Conservation (phyloP, 2,888 invertebrate genomes). For the Odontocerum albicorne region DNA sequence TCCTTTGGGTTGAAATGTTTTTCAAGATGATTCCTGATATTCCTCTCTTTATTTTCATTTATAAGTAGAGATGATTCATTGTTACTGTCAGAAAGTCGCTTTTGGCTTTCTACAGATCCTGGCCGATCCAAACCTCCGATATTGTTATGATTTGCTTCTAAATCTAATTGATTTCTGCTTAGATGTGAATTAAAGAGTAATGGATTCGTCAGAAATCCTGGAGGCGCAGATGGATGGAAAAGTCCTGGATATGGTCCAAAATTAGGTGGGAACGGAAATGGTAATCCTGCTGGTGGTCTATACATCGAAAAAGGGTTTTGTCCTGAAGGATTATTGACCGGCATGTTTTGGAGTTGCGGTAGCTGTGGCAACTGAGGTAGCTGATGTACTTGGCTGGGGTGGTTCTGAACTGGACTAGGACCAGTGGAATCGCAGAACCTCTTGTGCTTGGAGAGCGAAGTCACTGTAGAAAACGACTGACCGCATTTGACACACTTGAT, state of each 20-base stretch:
- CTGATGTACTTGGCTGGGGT: constrained; percentile 48
- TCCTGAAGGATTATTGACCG: constrained; percentile 50
- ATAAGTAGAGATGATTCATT: constrained; percentile 12
- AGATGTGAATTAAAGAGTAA: constrained; percentile 65
- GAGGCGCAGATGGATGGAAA: constrained; percentile 59
- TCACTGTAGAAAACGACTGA: constrained; percentile 88
- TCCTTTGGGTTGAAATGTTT: constrained; percentile 43
- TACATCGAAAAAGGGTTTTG: constrained; percentile 73
- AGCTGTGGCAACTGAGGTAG: constrained; percentile 50
- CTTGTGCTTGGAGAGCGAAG: constrained; percentile 93
- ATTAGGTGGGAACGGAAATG: constrained; percentile 65
- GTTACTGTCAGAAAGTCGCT: constrained; percentile 34
- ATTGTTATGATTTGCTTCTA: constrained; percentile 56
- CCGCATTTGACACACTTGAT: constrained; percentile 95
- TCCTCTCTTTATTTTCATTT: constrained; percentile 27
- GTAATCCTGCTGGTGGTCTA: constrained; percentile 61
- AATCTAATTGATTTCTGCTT: constrained; percentile 54
- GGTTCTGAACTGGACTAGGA: constrained; percentile 48
- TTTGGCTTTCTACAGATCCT: constrained; percentile 49
- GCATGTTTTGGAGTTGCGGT: constrained; percentile 49
- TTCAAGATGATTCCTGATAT: constrained; percentile 28
- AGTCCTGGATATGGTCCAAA: constrained; percentile 63
- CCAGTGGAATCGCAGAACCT: constrained; percentile 89
- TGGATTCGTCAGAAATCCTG: constrained; percentile 63
- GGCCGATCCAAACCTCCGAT: constrained; percentile 54